phyloP scores from a whole-genome alignment of 2,113 vertebrate species.

The Osmerus eperlanus region DNA sequence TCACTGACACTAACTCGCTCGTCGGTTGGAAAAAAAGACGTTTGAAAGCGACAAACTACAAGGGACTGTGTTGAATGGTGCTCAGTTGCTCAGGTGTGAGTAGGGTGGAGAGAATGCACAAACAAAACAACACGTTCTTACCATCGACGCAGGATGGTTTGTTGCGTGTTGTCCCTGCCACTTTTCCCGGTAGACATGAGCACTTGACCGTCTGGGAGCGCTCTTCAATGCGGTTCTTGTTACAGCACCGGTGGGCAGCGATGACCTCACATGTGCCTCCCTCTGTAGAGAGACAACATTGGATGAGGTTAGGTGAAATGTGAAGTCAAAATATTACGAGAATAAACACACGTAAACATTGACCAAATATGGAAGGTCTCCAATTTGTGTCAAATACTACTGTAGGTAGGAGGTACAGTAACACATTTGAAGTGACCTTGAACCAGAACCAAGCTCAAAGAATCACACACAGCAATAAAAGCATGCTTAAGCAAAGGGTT shows the following conservation, averaged over 20 bases:
- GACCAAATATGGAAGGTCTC: no score
- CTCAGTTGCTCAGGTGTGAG: background rate
- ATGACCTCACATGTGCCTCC: conserved; percentile 99
- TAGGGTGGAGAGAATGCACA: background rate
- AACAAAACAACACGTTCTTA: conserved; percentile 64
- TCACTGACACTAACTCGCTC: no score
- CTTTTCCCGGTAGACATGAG: conserved; percentile 98
- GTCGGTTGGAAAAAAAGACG: no score
- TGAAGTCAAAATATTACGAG: background rate
- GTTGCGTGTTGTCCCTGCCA: conserved; percentile 97
- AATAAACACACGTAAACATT: background rate
- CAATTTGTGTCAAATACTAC: no score
- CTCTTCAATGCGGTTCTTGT: conserved; percentile 99
- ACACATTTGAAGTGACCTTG: background rate
- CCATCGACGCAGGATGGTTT: conserved; percentile 98
- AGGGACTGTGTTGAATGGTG: no score
- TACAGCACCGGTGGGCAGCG: conserved; percentile 97
- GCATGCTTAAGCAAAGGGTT: background rate
- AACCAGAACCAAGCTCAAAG: background rate
- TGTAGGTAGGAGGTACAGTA: no score
- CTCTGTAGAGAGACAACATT: conserved; percentile 79
- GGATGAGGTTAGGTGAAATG: background rate
- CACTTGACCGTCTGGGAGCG: conserved; percentile 99
- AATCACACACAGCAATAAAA: background rate
- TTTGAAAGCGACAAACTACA: no score